Evolutionary conservation across 2,797 vertebrate genomes (phyloP), one percentile per base, ranked within the genome.

Genomic region (Alosa sapidissima): DNA sequence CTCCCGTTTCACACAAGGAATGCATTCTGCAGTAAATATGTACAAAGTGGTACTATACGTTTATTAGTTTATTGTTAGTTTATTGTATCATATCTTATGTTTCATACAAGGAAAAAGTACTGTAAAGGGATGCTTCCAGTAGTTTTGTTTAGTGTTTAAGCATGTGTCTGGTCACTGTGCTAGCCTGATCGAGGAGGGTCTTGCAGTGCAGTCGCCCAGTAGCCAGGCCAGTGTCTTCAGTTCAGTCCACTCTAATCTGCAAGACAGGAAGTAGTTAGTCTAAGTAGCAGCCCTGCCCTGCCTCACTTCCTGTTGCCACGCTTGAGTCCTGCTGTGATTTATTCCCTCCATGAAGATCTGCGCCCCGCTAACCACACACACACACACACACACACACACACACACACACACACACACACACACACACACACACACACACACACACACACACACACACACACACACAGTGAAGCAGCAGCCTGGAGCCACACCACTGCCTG

Each of bases 181-280:
- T 36, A 11, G 28, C 28, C 28, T 72, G 28, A 24, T 68, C 19
- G 1, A 68, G 62, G 13, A 7, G 13, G 68, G 14, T 36, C n/a
- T n/a, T n/a, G n/a, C n/a, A n/a, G n/a, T n/a, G n/a, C n/a, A n/a
- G n/a, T 47, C 6, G 14, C 16, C 41, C 41, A 47, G 19, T 21
- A 41, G 41, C 41, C 41, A 14, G 5, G 5, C 21, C 51, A 65
- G 54, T 65, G 54, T 84, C 87, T 89, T 85, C 65, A 85, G 54
- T 86, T 54, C 60, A 83, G 54, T 86, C 58, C 81, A 86, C 84
- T 94, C 90, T 94, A 95, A 96, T 96, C 96, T 95, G 84, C 91
- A 87, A 91, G 90, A 92, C 94, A 96, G 97, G 97, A 98, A 97
- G 95, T 96, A 95, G 94, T 96, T 96, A 95, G 91, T 86, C 91